phyloP scores from a whole-genome alignment of 2,888 invertebrate species.

The Nemoura dubitans region DNA sequence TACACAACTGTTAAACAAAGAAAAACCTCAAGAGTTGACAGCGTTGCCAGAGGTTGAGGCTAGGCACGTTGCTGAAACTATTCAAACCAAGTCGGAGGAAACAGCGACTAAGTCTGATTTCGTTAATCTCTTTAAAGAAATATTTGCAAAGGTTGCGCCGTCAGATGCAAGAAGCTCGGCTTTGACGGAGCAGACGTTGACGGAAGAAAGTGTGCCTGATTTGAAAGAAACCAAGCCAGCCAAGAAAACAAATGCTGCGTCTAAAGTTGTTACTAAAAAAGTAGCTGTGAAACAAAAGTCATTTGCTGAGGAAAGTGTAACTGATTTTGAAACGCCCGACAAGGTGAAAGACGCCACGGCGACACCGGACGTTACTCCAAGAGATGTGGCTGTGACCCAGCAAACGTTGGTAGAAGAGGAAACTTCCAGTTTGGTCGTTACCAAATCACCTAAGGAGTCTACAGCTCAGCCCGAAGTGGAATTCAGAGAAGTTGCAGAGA shows the following conservation, averaged over 20 bases:
- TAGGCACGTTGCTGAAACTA: conserved; percentile 43
- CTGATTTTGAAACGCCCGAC: neutral
- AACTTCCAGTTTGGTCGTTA: conserved; percentile 26
- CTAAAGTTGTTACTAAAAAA: conserved; percentile 26
- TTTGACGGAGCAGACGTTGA: conserved; percentile 33
- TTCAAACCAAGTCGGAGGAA: conserved; percentile 44
- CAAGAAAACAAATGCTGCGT: neutral
- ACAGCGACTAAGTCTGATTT: conserved; percentile 37
- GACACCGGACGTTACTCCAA: conserved; percentile 35
- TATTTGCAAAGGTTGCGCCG: neutral
- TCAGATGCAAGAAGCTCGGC: conserved; percentile 37
- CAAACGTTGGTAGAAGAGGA: conserved; percentile 40
- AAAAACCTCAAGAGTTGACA: conserved; percentile 36
- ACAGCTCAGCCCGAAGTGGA: conserved; percentile 40
- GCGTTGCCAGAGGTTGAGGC: conserved; percentile 47
- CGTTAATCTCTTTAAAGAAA: conserved; percentile 16
- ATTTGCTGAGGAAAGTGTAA: neutral
- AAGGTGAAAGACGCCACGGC: conserved; percentile 19
- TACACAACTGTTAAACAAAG: conserved; percentile 22
- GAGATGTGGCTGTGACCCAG: conserved; percentile 44
- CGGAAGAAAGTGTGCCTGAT: conserved; percentile 26
- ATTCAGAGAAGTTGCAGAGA: conserved; percentile 40
- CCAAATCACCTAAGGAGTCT: neutral
- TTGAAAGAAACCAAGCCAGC: neutral
- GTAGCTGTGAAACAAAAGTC: conserved; percentile 21